Evolutionary conservation across 1,140 invertebrate species (phyloP), one percentile per base, ranked within the genome.

Genomic region (Plutomurus gul): DNA sequence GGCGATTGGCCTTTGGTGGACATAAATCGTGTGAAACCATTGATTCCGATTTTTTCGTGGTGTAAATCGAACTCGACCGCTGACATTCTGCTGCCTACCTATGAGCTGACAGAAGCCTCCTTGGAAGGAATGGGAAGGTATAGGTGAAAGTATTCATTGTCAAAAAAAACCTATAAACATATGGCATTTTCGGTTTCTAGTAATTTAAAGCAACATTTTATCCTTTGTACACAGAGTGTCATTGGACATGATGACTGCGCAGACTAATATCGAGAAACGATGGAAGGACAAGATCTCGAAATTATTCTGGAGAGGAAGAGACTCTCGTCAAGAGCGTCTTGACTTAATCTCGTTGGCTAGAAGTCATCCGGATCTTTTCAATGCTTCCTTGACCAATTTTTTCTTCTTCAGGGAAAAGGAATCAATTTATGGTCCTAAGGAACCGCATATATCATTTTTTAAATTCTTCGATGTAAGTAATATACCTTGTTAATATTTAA

Each of bases 81-180:
- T 83, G 97, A 99, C 87, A 97, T 99, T 86, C 90, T 97, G 71
- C 90, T 98, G 88, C 97, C 97, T 11, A 98, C 96, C 1, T 98
- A 99, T 88, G 96, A 98, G 85, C 89, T 98, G 33, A 97, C 95
- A 3, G 93, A 97, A 88, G 93, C 96, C 8, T 92, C 94, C 1
- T 86, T 98, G 73, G 93, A 98, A 88, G 94, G 93, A 18, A 83
- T 83, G 82, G 82, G 82, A 37, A 75, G 82, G 82, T 83, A 79
- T 16, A 6, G n/a, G 36, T 37, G 11, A 4, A 46, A 18, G n/a
- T n/a, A n/a, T n/a, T n/a, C n/a, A n/a, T n/a, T n/a, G n/a, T n/a
- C n/a, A n/a, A n/a, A n/a, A n/a, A n/a, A n/a, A n/a, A n/a, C n/a
- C n/a, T n/a, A n/a, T n/a, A n/a, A n/a, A n/a, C n/a, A n/a, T n/a